Conservation (phyloP, 2,113 vertebrate species). For the Peucedramus taeniatus region DNA sequence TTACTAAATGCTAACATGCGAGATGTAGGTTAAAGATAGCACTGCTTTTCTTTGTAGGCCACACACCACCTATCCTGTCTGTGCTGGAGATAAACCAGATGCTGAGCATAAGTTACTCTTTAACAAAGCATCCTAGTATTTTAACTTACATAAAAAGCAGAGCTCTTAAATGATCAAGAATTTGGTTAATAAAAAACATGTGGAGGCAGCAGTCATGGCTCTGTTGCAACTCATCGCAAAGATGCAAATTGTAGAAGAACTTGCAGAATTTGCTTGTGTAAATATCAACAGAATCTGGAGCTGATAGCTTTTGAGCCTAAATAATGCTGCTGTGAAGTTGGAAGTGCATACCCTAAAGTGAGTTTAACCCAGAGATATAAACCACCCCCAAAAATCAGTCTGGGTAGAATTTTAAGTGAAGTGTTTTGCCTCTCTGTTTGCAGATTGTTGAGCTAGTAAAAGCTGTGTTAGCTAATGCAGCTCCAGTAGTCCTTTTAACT, state of each 20-base stretch:
- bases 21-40: slow-evolving; percentile 54
- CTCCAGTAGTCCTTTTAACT: not conserved
- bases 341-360: not conserved
- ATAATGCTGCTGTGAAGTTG: not conserved
- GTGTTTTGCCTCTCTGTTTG: not conserved
- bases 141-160: not conserved
- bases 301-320: not conserved
- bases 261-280: not conserved
- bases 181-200: not conserved
- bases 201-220: not conserved
- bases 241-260: not conserved
- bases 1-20: not conserved
- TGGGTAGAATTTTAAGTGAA: not conserved
- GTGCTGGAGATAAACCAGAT: not conserved
- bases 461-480: not conserved
- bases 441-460: not conserved
- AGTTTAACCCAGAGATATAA: not conserved
- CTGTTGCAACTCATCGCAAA: not conserved
- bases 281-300: not conserved
- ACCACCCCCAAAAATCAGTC: not conserved
- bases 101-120: not conserved
- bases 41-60: slow-evolving; percentile 2
- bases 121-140: not conserved
- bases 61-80: not conserved
- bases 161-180: not conserved